Percentiles rank a stretch among this genome's conserved stretches.
Conservation (phyloP, 92 coral and sea anemone species). For the Montipora capitata region DNA sequence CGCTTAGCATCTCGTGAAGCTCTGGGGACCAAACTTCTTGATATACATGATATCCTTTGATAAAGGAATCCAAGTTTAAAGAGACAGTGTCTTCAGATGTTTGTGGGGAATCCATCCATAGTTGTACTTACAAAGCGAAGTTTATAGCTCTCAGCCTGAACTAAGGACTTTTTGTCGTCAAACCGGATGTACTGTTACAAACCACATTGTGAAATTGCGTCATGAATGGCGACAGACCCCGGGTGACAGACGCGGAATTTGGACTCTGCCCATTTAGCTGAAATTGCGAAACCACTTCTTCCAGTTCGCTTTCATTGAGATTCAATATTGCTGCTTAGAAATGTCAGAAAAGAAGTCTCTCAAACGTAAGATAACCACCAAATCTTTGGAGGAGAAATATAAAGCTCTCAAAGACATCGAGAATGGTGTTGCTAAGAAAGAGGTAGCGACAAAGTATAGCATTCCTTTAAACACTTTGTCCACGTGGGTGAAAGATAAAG, state of each 20-base stretch:
- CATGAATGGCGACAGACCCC: constrained; percentile 29
- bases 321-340: constrained; percentile 24
- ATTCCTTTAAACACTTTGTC: constrained; percentile 64
- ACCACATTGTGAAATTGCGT: constrained; percentile 35
- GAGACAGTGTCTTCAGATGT: constrained; percentile 54
- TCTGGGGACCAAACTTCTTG: constrained; percentile 47
- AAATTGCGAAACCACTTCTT: constrained; percentile 37
- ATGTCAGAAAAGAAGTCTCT: constrained; percentile 41
- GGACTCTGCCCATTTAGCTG: not conserved
- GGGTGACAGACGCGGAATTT: not conserved
- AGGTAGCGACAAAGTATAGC: constrained; percentile 60
- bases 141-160: constrained; percentile 23
- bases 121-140: constrained; percentile 14
- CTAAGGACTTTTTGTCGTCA: constrained; percentile 32
- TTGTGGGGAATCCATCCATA: constrained; percentile 33
- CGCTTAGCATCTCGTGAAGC: constrained; percentile 55
- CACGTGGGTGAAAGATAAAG: constrained; percentile 73
- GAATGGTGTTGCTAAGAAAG: constrained; percentile 63
- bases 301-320: constrained; percentile 38
- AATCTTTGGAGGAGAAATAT: constrained; percentile 62
- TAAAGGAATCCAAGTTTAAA: constrained; percentile 48
- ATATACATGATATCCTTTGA: constrained; percentile 63
- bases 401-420: constrained; percentile 64
- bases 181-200: constrained; percentile 25
- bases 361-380: constrained; percentile 52